Evolutionary conservation across 92 coral and sea anemone genomes (phyloP), one percentile per base, ranked within the genome.

Genomic region (Ricordea florida): DNA sequence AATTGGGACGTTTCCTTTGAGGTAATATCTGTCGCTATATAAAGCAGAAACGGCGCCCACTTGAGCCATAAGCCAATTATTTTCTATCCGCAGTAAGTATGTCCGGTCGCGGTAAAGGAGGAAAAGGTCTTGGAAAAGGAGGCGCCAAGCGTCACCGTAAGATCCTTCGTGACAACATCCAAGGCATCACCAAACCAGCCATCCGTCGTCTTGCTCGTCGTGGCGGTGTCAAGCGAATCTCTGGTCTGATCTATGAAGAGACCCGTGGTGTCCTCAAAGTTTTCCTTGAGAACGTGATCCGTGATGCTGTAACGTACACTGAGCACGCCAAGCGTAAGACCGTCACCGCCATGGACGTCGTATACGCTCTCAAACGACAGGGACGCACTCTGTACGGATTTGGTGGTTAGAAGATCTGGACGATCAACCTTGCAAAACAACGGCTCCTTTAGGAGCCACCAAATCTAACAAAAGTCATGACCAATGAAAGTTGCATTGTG

Each of bases 291-390:
- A 91, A 91, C 65, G 93, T 91, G 41, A 87, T 91, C 93, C 93
- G 97, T 59, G 97, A 91, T 91, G 93, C 97, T 49, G 97, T 91
- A 53, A 91, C 97, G 42, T 91, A 91, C 90, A 91, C 97, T 74
- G 93, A 91, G 88, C 97, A 91, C 85, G 97, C 97, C 83, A 91
- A 90, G 81, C 70, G 92, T 44, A 90, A 90, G 92, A 90, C 97
- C 30, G 97, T 90, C 78, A 90, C 97, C 34, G 93, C 97, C 82
- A 90, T 90, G 97, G 97, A 90, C 48, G 97, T 90, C 25, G 97
- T 90, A 57, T 90, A 90, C 80, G 97, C 97, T 41, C 87, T 90
- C 62, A 90, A 90, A 59, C 80, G 96, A 17, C 96, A 90, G 60
- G 96, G 96, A 66, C 92, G 97, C 14, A 88, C 93, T 49, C 83